phyloP scores from a whole-genome alignment of 2,888 invertebrate species.

The Syrphus vitripennis region DNA sequence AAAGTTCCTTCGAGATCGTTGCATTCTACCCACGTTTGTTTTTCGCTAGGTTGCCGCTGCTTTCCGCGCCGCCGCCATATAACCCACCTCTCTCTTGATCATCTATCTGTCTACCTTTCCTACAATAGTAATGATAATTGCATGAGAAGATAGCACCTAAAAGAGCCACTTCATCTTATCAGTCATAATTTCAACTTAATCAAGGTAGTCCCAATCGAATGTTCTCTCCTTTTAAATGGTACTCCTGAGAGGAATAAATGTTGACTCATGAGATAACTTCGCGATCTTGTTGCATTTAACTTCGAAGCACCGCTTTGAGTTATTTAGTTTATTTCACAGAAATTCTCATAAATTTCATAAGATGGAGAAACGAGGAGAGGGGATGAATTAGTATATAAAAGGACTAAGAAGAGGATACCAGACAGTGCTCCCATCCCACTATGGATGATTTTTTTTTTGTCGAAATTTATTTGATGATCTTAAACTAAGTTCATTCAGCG shows the following conservation, averaged over 20 bases:
- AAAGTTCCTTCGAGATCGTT: background rate
- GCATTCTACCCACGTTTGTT: constrained; percentile 11
- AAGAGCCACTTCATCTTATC: constrained; percentile 61
- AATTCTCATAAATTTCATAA: constrained; percentile 36
- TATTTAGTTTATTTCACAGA: constrained; percentile 59
- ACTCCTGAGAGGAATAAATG: constrained; percentile 46
- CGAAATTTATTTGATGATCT: constrained; percentile 41
- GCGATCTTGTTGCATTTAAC: background rate
- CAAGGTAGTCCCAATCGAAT: constrained; percentile 49
- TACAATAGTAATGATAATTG: constrained; percentile 51
- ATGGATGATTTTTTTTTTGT: constrained; percentile 17
- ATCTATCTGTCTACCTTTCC: constrained; percentile 10
- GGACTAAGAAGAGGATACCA: background rate
- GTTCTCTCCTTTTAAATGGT: constrained; percentile 52
- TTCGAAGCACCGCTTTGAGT: background rate
- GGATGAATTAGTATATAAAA: background rate
- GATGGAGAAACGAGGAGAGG: background rate
- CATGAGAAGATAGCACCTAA: constrained; percentile 49
- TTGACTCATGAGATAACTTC: constrained; percentile 30
- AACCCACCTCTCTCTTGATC: constrained; percentile 8
- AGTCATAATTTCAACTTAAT: constrained; percentile 63
- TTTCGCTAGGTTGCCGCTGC: background rate
- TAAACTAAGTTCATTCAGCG: background rate
- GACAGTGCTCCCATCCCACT: background rate
- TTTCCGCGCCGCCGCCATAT: background rate